Conservation (phyloP, 2,113 vertebrate species). For the Suricata suricatta region DNA sequence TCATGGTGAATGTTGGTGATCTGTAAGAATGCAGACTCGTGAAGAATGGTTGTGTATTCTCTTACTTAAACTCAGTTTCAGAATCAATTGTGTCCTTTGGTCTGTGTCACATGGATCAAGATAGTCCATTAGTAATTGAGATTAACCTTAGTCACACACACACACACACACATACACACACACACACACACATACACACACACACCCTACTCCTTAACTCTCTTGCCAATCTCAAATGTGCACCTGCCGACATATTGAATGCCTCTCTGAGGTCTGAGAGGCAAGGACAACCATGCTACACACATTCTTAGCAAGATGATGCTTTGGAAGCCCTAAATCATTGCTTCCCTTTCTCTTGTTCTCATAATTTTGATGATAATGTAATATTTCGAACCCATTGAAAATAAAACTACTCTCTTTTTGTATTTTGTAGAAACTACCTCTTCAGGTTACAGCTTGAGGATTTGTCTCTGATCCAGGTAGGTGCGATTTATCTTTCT, state of each 20-base stretch:
- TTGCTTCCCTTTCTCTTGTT: neutral
- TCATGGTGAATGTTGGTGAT: too few relatives aligned
- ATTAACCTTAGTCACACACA: neutral
- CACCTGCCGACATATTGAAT: neutral
- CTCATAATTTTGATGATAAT: neutral
- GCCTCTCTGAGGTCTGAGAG: neutral
- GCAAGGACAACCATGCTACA: neutral
- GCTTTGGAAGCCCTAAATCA: neutral
- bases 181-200: too few relatives aligned
- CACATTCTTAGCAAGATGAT: neutral
- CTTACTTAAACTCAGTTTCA: neutral
- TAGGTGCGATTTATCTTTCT: constrained; percentile 78
- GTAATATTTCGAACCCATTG: neutral
- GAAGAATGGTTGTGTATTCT: neutral
- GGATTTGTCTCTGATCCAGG: constrained; percentile 94
- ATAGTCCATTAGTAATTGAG: neutral
- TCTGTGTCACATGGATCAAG: neutral
- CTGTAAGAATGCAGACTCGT: neutral
- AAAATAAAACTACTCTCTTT: constrained; percentile 58
- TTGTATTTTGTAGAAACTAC: constrained; percentile 89
- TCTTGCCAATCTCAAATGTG: rapidly evolving
- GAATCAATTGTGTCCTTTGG: neutral
- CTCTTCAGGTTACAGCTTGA: constrained; percentile 94
- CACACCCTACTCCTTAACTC: rapidly evolving
- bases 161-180: neutral